Evolutionary conservation across 1,140 invertebrate species (phyloP).

Genomic region (Sipha flava): DNA sequence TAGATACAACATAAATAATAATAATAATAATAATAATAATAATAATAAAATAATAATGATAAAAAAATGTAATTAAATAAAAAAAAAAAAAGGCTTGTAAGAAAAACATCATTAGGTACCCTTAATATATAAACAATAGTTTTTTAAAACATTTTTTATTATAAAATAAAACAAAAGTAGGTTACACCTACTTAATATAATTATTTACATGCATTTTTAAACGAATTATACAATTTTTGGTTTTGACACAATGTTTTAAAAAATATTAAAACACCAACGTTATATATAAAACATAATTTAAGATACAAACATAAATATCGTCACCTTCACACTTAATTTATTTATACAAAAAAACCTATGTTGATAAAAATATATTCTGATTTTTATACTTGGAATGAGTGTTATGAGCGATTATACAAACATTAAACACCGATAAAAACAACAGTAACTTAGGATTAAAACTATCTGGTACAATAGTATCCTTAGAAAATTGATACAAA

Average conservation of each 20-base stretch:
- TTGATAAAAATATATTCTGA: conserved; percentile 1
- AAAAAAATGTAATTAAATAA: not conserved
- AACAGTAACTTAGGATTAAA: not conserved
- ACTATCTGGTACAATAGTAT: not conserved
- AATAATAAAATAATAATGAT: no score
- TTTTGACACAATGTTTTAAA: not conserved
- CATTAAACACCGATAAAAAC: not conserved
- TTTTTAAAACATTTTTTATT: not conserved
- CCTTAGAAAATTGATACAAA: not conserved
- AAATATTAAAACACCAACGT: not conserved
- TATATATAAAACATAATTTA: not conserved
- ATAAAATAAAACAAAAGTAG: conserved; percentile 4
- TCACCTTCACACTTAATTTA: not conserved
- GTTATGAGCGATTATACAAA: not conserved
- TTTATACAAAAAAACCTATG: not conserved
- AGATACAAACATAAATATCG: not conserved
- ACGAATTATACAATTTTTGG: not conserved
- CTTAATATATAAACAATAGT: not conserved
- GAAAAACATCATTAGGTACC: conserved; percentile 18
- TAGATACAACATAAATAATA: not conserved
- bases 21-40: not conserved
- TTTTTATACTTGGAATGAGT: not conserved
- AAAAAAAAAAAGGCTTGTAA: not conserved
- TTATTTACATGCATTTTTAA: conserved; percentile 1
- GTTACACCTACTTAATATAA: not conserved